phyloP scores from a whole-genome alignment of 2,888 invertebrate genomes.

The Crocallis elinguaria region DNA sequence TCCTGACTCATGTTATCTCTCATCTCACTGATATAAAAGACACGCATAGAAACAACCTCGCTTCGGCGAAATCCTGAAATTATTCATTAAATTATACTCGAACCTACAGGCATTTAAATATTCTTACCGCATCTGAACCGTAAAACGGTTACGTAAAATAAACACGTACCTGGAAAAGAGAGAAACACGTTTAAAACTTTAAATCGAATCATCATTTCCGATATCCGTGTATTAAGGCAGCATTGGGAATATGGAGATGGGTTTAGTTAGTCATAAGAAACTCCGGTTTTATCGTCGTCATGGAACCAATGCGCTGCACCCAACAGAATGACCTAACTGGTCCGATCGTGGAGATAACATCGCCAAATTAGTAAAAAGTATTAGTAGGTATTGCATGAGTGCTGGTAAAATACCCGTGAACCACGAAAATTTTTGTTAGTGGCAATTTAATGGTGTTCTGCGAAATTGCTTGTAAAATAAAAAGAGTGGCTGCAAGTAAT shows the following conservation, averaged over 20 bases:
- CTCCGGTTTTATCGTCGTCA: conserved; percentile 39
- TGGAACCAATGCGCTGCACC: conserved; percentile 44
- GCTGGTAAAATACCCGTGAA: conserved; percentile 18
- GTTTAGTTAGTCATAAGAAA: conserved; percentile 23
- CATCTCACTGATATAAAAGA: conserved; percentile 40
- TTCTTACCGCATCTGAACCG: conserved; percentile 47
- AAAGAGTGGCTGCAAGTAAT: conserved; percentile 32
- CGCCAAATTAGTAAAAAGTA: conserved; percentile 30
- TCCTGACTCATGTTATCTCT: conserved; percentile 55
- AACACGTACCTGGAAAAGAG: conserved; percentile 61
- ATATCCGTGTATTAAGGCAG: neutral
- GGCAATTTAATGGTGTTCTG: conserved; percentile 23
- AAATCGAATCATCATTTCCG: conserved; percentile 24
- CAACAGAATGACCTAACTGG: conserved; percentile 28
- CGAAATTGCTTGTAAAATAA: conserved; percentile 33
- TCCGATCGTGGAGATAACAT: conserved; percentile 40
- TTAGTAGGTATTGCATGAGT: conserved; percentile 26
- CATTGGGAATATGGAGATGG: neutral
- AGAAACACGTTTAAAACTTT: conserved; percentile 42
- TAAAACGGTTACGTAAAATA: conserved; percentile 24
- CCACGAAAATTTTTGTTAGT: conserved; percentile 10
- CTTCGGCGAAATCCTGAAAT: conserved; percentile 38
- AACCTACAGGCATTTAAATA: conserved; percentile 30
- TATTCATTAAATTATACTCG: conserved; percentile 30
- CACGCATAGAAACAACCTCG: conserved; percentile 27